Base-by-base conservation (phyloP, 1,140 invertebrate genomes). In the Pissodes strobi region DNA sequence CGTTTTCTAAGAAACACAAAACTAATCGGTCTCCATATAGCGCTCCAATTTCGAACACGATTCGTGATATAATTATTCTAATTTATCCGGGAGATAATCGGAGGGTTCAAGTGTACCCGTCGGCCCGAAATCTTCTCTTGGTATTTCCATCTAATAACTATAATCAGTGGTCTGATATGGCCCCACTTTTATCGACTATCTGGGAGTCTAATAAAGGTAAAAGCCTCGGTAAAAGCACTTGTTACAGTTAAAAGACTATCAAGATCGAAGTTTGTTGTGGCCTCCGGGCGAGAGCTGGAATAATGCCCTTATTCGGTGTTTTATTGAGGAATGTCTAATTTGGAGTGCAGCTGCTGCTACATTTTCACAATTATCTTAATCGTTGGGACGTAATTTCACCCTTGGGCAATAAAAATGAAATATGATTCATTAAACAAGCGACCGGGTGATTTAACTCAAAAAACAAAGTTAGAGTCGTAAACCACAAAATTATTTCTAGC, bases 11-110 rank as follows among this genome's bases (percentile, higher is more conserved):
- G n/a, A n/a, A n/a, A n/a, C n/a, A n/a, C n/a, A n/a, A n/a, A n/a
- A n/a, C n/a, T n/a, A n/a, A n/a, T n/a, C n/a, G n/a, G n/a, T n/a
- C n/a, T 17, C 58, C 46, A 61, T 61, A 61, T 46, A 61, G 45
- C 58, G 46, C 58, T 18, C 58, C 34, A 61, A 51, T 46, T 61
- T 39, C 30, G 34, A 27, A 61, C 46, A 59, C 57, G 25, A 45
- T 34, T 48, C 43, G 57, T 59, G 57, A 59, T 46, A 61, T 61
- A 61, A 61, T 61, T 61, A 61, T 61, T 61, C 58, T 61, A 61
- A 61, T 61, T 61, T 61, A 51, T 49, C 22, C 21, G 6, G 22
- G 19, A 51, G 45, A 61, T 61, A 61, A 61, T 61, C 46, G 51
- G 46, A 51, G 58, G 58, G 58, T 46, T 27, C 21, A 17, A 41